These are phyloP conservation scores for Dendronephthya gigantea DNA, from an alignment of 64 coral and sea anemone species.

Conservation along the genomic window DNA sequence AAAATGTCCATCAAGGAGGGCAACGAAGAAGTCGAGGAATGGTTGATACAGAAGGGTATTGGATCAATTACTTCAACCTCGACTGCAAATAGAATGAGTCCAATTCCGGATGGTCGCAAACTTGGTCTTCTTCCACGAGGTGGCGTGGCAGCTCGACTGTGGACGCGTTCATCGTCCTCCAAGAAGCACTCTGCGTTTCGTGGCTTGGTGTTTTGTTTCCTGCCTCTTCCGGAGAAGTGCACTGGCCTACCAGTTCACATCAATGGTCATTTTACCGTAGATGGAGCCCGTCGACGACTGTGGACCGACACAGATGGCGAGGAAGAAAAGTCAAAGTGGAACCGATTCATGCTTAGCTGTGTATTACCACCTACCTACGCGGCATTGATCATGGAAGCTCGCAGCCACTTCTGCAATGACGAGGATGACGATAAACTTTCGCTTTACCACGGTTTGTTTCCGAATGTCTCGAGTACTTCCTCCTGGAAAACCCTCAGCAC, in stretches of 20 bases:
- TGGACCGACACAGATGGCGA: conserved; percentile 55
- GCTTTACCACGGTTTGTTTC: conserved; percentile 80
- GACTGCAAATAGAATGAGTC: neutral
- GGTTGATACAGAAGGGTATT: neutral
- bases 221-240: conserved; percentile 48
- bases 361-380: neutral
- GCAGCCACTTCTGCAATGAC: conserved; percentile 49
- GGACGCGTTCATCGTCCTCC: neutral
- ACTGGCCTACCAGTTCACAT: conserved; percentile 73
- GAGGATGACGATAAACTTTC: conserved; percentile 23
- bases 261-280: conserved; percentile 84
- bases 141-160: conserved; percentile 4
- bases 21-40: neutral
- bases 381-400: conserved; percentile 36
- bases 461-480: conserved; percentile 43
- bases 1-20: neutral
- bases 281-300: conserved; percentile 60
- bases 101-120: neutral
- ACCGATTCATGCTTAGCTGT: conserved; percentile 57
- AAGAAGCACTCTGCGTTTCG: neutral
- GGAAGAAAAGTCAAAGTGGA: conserved; percentile 57
- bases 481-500: conserved; percentile 54
- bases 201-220: conserved; percentile 67
- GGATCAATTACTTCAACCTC: neutral
- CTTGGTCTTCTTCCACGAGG: neutral